These are phyloP conservation scores for Macaria notata DNA, from an alignment of 2,888 invertebrate species.

Conservation along the genomic window DNA sequence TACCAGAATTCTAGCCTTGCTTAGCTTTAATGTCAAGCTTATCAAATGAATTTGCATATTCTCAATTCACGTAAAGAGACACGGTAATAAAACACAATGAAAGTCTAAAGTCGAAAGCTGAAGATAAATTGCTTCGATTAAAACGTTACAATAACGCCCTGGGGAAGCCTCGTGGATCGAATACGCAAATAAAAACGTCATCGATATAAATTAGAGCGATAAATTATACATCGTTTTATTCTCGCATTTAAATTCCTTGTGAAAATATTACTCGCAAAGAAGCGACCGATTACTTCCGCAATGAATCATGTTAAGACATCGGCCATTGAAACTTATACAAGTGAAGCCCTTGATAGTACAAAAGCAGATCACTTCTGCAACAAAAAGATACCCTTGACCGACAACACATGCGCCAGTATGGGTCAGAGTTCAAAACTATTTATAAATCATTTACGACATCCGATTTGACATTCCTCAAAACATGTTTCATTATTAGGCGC, in stretches of 20 bases:
- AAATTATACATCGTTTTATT: constrained; percentile 28
- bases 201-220: constrained; percentile 27
- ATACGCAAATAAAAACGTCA: constrained; percentile 35
- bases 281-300: constrained; percentile 14
- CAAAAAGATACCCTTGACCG: constrained; percentile 58
- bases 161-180: constrained; percentile 28
- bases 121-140: constrained; percentile 28
- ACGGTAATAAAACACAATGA: constrained; percentile 17
- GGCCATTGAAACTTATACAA: constrained; percentile 17
- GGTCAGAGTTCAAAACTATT: constrained; percentile 67
- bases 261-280: constrained; percentile 15
- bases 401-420: constrained; percentile 38
- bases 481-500: constrained; percentile 32
- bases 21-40: constrained; percentile 47
- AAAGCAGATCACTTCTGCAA: constrained; percentile 44
- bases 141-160: constrained; percentile 24
- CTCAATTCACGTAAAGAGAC: constrained; percentile 17
- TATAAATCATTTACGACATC: constrained; percentile 54
- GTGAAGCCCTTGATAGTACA: constrained; percentile 41
- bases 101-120: constrained; percentile 17
- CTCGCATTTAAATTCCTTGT: background rate
- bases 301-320: constrained; percentile 9
- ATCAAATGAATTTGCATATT: constrained; percentile 42
- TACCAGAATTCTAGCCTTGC: constrained; percentile 53
- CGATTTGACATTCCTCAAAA: constrained; percentile 42